These are phyloP conservation scores for Bufo bufo DNA, from an alignment of 2,113 vertebrate genomes.

Conservation along the genomic window DNA sequence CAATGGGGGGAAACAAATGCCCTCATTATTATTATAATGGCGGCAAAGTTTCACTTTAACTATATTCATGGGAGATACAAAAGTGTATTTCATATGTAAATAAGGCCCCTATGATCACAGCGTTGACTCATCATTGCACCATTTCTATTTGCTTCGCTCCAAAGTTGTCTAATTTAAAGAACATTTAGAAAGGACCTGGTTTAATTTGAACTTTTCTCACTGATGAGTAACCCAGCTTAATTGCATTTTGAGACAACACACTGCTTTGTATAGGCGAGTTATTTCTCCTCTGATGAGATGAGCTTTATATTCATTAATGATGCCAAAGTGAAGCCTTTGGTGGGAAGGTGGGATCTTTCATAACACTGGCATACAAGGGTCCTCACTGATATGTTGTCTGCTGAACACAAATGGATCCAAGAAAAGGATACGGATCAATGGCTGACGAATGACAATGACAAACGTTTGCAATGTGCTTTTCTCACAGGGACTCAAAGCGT, in stretches of 20 bases:
- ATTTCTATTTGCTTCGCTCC: slow-evolving; percentile 18
- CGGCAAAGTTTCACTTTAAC: slow-evolving; percentile 41
- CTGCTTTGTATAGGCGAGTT: neutral
- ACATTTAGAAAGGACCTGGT: neutral
- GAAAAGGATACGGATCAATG: neutral
- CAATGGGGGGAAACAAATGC: slow-evolving; percentile 38
- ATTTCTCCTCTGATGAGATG: slow-evolving; percentile 26
- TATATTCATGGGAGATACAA: slow-evolving; percentile 41
- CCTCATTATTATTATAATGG: slow-evolving; percentile 50
- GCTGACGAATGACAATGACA: too few relatives aligned
- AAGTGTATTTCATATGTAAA: slow-evolving; percentile 53
- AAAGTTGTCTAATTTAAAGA: slow-evolving; percentile 36
- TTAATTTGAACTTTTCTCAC: slow-evolving; percentile 21
- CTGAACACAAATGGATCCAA: neutral
- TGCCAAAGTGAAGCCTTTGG: neutral
- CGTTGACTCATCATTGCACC: slow-evolving; percentile 37
- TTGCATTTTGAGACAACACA: neutral
- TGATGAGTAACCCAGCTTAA: neutral
- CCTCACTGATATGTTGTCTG: slow-evolving; percentile 4
- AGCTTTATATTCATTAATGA: neutral
- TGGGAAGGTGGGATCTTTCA: neutral
- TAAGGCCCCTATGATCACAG: slow-evolving; percentile 38
- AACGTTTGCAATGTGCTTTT: too few relatives aligned
- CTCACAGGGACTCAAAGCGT: too few relatives aligned
- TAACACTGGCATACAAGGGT: neutral